These are phyloP conservation scores for Chirona hameri DNA, from an alignment of 2,888 invertebrate genomes.

Conservation along the genomic window DNA sequence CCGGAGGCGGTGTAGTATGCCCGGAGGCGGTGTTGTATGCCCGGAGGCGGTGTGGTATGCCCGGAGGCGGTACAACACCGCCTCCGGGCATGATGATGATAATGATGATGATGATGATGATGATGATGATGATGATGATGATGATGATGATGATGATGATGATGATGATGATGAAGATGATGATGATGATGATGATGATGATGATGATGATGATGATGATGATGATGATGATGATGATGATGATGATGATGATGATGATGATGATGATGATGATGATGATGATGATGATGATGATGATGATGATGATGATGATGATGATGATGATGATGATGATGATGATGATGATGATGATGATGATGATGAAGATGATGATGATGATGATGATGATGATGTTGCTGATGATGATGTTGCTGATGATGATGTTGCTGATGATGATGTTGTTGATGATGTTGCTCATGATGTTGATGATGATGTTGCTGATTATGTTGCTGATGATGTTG, in stretches of 20 bases:
- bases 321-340: slow-evolving; percentile 12
- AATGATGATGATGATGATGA: neutral
- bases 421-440: no score
- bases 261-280: slow-evolving; percentile 22
- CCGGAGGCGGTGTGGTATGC: no score
- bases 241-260: neutral
- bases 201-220: slow-evolving; percentile 22
- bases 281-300: slow-evolving; percentile 22
- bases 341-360: slow-evolving; percentile 22
- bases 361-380: slow-evolving; percentile 9
- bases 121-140: neutral
- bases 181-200: slow-evolving; percentile 22
- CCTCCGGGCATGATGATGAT: neutral
- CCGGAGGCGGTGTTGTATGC: no score
- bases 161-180: slow-evolving; percentile 12
- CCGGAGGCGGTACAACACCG: no score
- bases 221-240: neutral
- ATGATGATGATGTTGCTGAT: no score
- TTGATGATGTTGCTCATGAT: no score
- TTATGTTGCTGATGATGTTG: no score
- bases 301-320: slow-evolving; percentile 22
- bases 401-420: no score
- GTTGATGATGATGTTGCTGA: no score
- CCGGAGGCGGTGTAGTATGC: no score
- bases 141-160: slow-evolving; percentile 22